Base-by-base conservation (phyloP, 2,113 vertebrate species). In the Furnarius figulus region DNA sequence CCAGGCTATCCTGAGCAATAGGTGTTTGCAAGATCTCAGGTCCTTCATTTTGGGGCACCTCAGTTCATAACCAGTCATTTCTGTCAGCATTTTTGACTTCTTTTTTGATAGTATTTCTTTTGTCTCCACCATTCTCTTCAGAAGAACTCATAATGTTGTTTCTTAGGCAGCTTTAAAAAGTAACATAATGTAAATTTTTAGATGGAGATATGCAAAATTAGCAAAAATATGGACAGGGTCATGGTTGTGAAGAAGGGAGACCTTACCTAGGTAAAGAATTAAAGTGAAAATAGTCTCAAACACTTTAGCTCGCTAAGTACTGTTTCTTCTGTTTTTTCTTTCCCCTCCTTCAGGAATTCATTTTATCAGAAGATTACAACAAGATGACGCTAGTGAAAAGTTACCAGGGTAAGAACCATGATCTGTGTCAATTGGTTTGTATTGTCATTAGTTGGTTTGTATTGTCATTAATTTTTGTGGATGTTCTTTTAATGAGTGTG, bases 311-410 rank as follows among this genome's bases (percentile, higher is more conserved):
- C 18, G 90, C 81, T 95, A 86, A 97, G 58, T 55, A 46, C 42
- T 49, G 30, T 92, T 95, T 97, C 33, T 96, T 97, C 92, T 95
- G 97, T 90, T 95, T 82, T 97, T 80, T 90, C 58, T 82, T 92
- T 96, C 42, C 75, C 84, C 68, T 97, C 46, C 93, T 96, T 72
- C 93, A 99, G 99, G 99, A 99, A 96, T 99, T 99, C 97, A 97
- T 99, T 96, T 98, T 99, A 95, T 98, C 99, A 4, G 99, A 99
- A 95, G 99, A 99, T 97, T 99, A 99, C 97, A 99, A 99, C 97
- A 99, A 99, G 98, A 99, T 99, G 98, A 99, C 97, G 52, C 98
- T 98, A 77, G 98, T 98, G 88, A 98, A 98, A 94, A 99, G 96
- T 67, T 99, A 99, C 96, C 98, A 98, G 97, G 99, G 99, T 99